phyloP scores from a whole-genome alignment of 2,113 vertebrate species.

The Lasiurus borealis region DNA sequence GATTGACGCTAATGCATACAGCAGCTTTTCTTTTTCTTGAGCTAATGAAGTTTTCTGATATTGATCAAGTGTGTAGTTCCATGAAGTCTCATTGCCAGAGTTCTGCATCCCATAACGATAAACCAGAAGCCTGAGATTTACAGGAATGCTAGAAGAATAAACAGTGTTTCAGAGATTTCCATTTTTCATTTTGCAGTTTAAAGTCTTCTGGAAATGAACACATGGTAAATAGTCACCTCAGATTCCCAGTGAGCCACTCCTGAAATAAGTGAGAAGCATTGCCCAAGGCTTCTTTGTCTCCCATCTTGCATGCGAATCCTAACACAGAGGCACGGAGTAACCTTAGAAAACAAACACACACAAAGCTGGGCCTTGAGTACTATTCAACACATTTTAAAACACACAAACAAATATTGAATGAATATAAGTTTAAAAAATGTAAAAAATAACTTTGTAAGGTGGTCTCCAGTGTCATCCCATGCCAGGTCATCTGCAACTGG shows the following conservation, averaged over 20 bases:
- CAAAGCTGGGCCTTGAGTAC: background rate
- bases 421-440: slow-evolving; percentile 47
- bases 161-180: background rate
- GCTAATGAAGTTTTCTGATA: slow-evolving; percentile 91
- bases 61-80: slow-evolving; percentile 91
- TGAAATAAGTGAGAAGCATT: slow-evolving; percentile 88
- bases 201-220: background rate
- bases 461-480: slow-evolving; percentile 88
- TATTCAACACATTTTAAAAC: background rate
- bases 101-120: slow-evolving; percentile 97
- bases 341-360: slow-evolving; percentile 84
- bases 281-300: slow-evolving; percentile 84
- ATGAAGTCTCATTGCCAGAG: slow-evolving; percentile 86
- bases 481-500: slow-evolving; percentile 81
- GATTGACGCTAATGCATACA: slow-evolving; percentile 95
- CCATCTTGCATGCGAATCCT: slow-evolving; percentile 92
- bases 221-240: slow-evolving; percentile 75
- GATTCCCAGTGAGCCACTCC: slow-evolving; percentile 86
- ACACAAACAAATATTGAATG: background rate
- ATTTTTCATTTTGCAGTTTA: slow-evolving; percentile 42
- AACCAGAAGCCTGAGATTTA: slow-evolving; percentile 94
- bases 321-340: slow-evolving; percentile 92
- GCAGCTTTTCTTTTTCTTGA: slow-evolving; percentile 98
- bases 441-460: slow-evolving; percentile 80
- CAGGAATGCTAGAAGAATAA: slow-evolving; percentile 86